Evolutionary conservation across 2,113 vertebrate genomes (phyloP).

Genomic region (Poeciliopsis retropinna): DNA sequence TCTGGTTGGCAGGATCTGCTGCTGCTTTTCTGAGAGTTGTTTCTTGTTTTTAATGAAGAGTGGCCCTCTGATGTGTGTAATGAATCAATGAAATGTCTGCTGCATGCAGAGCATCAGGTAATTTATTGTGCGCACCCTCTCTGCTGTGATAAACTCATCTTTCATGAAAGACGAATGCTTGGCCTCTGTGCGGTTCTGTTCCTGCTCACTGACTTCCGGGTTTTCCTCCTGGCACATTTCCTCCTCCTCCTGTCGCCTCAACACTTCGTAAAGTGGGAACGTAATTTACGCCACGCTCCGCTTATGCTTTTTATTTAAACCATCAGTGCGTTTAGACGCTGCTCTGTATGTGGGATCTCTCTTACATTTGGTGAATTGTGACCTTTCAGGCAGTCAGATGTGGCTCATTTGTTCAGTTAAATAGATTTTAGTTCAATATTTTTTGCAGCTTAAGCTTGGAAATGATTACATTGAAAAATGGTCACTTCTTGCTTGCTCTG

Average conservation of each 20-base stretch:
- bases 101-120: slow-evolving; percentile 42
- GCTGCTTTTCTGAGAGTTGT: slow-evolving; percentile 12
- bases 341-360: not conserved
- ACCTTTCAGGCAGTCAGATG: not conserved
- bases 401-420: not conserved
- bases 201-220: slow-evolving; percentile 2
- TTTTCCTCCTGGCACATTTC: slow-evolving; percentile 4
- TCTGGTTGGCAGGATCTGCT: slow-evolving; percentile 20
- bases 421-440: not conserved
- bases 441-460: not conserved
- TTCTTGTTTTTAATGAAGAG: slow-evolving; percentile 36
- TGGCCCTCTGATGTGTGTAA: slow-evolving; percentile 43
- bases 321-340: not conserved
- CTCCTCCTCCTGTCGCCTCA: not conserved
- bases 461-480: not conserved
- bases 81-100: slow-evolving; percentile 63
- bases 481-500: too few relatives aligned
- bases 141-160: slow-evolving; percentile 39
- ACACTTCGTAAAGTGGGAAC: not conserved
- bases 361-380: not conserved
- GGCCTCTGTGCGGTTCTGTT: slow-evolving; percentile 20
- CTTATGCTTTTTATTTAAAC: not conserved
- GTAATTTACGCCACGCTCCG: not conserved
- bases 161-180: slow-evolving; percentile 28
- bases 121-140: slow-evolving; percentile 46